A percentile compares a stretch with the other conserved stretches of the same genome.
Conservation (phyloP, 2,888 invertebrate species). For the Dioctria linearis region DNA sequence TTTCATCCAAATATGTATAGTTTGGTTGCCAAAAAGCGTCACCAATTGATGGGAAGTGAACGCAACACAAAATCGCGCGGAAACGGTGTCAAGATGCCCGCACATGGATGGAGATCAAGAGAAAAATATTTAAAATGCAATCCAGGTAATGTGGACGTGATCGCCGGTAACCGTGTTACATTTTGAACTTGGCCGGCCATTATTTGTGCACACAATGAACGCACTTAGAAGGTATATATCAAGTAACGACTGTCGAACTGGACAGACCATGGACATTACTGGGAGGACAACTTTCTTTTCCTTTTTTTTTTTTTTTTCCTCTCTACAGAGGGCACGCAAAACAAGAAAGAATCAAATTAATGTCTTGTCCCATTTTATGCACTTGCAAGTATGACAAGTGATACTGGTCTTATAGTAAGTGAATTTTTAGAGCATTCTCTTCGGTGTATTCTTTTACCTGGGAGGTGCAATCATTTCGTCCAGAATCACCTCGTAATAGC, state of each 20-base stretch:
- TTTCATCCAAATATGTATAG: no score
- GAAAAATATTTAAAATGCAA: constrained; percentile 54
- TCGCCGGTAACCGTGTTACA: constrained; percentile 54
- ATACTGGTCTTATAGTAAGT: neutral
- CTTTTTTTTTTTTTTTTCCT: no score
- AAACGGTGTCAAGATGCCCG: constrained; percentile 51
- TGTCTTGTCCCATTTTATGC: constrained; percentile 29
- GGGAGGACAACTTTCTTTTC: constrained; percentile 53
- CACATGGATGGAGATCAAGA: constrained; percentile 23
- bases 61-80: constrained; percentile 3
- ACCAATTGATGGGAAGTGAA: constrained; percentile 19
- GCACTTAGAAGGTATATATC: constrained; percentile 10
- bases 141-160: constrained; percentile 55
- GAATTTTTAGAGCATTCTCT: neutral
- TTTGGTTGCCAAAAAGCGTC: neutral
- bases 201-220: neutral
- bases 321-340: neutral
- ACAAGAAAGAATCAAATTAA: constrained; percentile 22
- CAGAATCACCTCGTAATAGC: neutral
- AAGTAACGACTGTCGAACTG: constrained; percentile 8
- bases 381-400: neutral
- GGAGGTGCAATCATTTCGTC: constrained; percentile 5
- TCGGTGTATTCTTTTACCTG: neutral
- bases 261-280: constrained; percentile 13
- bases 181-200: constrained; percentile 46